phyloP scores from a whole-genome alignment of 2,888 invertebrate genomes.

The Homarus gammarus region DNA sequence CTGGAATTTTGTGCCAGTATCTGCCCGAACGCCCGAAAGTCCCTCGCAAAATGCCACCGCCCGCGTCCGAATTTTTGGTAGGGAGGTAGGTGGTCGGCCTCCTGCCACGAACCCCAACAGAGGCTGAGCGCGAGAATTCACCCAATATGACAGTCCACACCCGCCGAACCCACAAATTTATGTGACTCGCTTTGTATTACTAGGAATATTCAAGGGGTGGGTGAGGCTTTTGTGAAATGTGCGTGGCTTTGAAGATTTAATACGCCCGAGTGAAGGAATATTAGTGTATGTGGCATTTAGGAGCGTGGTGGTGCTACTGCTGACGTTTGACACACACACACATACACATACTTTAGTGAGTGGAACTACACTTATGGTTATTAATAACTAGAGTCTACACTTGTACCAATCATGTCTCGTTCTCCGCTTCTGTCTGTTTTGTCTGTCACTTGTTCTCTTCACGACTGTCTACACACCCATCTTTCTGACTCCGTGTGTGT shows the following conservation, averaged over 20 bases:
- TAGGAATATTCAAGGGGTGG: not conserved
- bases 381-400: no score
- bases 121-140: not conserved
- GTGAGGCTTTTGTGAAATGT: not conserved
- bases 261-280: not conserved
- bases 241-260: not conserved
- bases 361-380: not conserved
- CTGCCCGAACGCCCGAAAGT: no score
- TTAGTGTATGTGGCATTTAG: not conserved
- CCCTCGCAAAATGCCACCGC: no score
- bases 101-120: no score
- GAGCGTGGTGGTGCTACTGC: not conserved
- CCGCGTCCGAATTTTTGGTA: no score
- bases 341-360: not conserved
- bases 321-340: not conserved
- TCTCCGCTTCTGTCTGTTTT: no score
- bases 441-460: no score
- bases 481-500: no score
- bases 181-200: not conserved
- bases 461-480: no score
- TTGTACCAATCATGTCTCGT: no score
- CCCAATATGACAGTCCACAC: not conserved
- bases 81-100: no score
- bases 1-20: no score
- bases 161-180: not conserved